These are phyloP conservation scores for Latheticus oryzae DNA, from an alignment of 2,888 invertebrate species.

Conservation along the genomic window DNA sequence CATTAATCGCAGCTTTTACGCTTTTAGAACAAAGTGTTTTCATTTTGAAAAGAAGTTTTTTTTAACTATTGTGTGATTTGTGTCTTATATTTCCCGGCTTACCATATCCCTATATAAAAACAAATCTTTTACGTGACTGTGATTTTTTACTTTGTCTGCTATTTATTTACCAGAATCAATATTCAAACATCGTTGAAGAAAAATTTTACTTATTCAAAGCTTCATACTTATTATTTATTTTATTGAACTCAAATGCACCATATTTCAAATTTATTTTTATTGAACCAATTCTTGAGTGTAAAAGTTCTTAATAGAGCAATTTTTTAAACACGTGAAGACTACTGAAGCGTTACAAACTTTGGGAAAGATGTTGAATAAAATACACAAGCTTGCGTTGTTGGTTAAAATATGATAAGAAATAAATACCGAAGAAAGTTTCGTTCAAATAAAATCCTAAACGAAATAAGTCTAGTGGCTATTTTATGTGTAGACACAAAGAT, in stretches of 20 bases:
- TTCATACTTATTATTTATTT: conserved; percentile 23
- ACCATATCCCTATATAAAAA: conserved; percentile 19
- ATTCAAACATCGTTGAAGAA: conserved; percentile 19
- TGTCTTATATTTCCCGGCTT: conserved; percentile 8
- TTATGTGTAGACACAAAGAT: conserved; percentile 21
- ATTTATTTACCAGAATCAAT: conserved; percentile 35
- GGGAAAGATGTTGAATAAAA: conserved; percentile 14
- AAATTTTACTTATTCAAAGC: conserved; percentile 12
- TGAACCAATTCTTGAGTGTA: neutral
- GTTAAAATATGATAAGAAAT: conserved; percentile 31
- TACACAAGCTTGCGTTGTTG: conserved; percentile 18
- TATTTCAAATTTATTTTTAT: conserved; percentile 1
- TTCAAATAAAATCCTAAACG: conserved; percentile 21
- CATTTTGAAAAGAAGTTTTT: too few species aligned
- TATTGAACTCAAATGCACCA: too few species aligned
- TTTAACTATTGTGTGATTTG: conserved; percentile 17
- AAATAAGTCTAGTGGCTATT: conserved; percentile 19
- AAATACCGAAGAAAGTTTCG: conserved; percentile 30
- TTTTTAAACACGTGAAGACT: conserved; percentile 19
- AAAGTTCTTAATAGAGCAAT: conserved; percentile 4
- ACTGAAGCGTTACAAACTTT: conserved; percentile 28
- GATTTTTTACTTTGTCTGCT: conserved; percentile 22
- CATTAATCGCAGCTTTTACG: too few species aligned
- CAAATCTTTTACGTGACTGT: conserved; percentile 37
- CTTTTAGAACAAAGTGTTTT: too few species aligned